Conservation (phyloP, 2,797 vertebrate genomes). For the Echiichthys vipera region DNA sequence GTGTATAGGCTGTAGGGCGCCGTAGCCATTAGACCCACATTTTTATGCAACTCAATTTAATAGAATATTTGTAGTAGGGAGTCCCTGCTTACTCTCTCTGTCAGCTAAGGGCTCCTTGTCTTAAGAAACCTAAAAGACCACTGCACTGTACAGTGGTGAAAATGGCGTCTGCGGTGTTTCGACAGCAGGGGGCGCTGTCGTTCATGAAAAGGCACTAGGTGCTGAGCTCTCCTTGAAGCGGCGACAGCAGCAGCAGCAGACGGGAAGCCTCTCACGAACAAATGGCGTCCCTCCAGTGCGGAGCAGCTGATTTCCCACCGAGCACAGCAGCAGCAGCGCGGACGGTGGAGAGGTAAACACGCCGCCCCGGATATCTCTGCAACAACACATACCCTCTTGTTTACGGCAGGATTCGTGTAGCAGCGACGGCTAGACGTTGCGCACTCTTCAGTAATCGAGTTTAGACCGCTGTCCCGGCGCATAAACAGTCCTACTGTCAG, state of each 20-base stretch:
- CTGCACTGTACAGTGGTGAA: too few species aligned
- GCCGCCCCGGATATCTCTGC: constrained; percentile 43
- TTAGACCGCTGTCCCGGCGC: constrained; percentile 33
- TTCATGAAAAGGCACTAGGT: rapidly evolving
- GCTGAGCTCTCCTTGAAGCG: constrained; percentile 31
- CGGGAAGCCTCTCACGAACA: constrained; percentile 61
- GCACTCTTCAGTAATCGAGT: constrained; percentile 19
- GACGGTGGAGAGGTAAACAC: constrained; percentile 71
- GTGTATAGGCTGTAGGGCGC: too few species aligned
- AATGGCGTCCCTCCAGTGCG: constrained; percentile 83
- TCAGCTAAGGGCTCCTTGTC: too few species aligned
- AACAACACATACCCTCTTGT: neutral
- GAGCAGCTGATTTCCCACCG: constrained; percentile 78
- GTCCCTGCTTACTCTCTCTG: too few species aligned
- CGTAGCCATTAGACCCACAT: too few species aligned
- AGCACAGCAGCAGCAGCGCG: constrained; percentile 67
- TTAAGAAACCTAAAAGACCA: too few species aligned
- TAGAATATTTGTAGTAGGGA: too few species aligned
- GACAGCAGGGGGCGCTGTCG: constrained; percentile 55
- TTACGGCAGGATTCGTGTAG: neutral
- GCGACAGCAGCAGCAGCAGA: constrained; percentile 43
- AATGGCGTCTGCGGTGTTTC: rapidly evolving
- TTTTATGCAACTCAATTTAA: too few species aligned
- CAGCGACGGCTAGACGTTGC: constrained; percentile 40
- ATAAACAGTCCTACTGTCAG: constrained; percentile 47